These are phyloP conservation scores for Mercenaria mercenaria DNA, from an alignment of 1,140 invertebrate genomes.

Conservation along the genomic window DNA sequence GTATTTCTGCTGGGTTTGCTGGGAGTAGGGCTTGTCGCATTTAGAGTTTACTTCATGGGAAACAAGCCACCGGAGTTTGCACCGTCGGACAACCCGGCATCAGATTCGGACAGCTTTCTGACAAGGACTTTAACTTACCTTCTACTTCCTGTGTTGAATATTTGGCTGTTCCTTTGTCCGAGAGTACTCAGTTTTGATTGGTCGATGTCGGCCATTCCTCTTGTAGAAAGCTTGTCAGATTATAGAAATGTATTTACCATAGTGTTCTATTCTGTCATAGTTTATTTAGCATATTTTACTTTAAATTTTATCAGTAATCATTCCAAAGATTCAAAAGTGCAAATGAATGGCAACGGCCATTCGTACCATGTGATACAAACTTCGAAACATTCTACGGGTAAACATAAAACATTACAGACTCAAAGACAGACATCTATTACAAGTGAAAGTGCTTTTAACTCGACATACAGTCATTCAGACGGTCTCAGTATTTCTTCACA, in stretches of 20 bases:
- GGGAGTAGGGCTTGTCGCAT: constrained; percentile 90
- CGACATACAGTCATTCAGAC: constrained; percentile 66
- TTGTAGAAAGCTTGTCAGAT: constrained; percentile 94
- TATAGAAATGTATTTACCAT: constrained; percentile 93
- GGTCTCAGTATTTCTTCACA: background rate
- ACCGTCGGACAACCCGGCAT: constrained; percentile 88
- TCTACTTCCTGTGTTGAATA: constrained; percentile 95
- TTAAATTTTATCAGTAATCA: constrained; percentile 38
- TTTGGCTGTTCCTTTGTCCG: constrained; percentile 95
- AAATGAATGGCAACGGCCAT: constrained; percentile 75
- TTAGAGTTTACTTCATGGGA: constrained; percentile 97
- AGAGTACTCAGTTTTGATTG: constrained; percentile 98
- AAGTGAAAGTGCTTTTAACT: constrained; percentile 15
- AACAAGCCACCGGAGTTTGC: constrained; percentile 98
- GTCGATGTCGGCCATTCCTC: constrained; percentile 98
- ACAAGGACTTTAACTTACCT: constrained; percentile 94
- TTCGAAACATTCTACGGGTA: constrained; percentile 34
- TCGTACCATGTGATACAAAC: constrained; percentile 30
- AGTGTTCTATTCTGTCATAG: constrained; percentile 89
- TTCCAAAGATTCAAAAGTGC: constrained; percentile 2
- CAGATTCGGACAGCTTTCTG: constrained; percentile 91
- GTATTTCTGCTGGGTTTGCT: constrained; percentile 92
- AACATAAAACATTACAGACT: constrained; percentile 38
- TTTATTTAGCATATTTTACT: constrained; percentile 79
- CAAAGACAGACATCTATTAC: constrained; percentile 40